These are phyloP conservation scores for Phyllotis vaccarum DNA, from an alignment of 2,797 vertebrate species.

Conservation along the genomic window DNA sequence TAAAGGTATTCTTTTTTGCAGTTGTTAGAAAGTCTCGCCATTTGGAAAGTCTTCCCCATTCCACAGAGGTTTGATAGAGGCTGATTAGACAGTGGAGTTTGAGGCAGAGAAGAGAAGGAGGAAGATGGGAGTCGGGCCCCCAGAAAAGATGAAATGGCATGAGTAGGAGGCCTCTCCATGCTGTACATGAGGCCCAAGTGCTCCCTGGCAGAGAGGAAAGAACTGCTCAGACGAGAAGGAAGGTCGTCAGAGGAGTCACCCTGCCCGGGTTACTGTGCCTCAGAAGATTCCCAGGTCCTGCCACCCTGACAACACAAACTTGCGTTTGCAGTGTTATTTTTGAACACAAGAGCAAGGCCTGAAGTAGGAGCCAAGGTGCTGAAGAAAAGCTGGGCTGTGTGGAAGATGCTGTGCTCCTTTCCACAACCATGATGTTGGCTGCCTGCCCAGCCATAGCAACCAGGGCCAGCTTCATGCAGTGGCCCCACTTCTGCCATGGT, in stretches of 20 bases:
- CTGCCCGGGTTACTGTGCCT: conserved; percentile 75
- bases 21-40: neutral
- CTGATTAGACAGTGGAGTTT: neutral
- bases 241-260: conserved; percentile 77
- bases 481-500: conserved; percentile 64
- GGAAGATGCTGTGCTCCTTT: conserved; percentile 79
- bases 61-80: neutral
- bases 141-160: neutral
- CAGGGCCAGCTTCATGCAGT: conserved; percentile 73
- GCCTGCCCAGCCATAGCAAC: conserved; percentile 60
- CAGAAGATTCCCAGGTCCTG: conserved; percentile 72
- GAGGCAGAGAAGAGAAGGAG: neutral
- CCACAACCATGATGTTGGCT: conserved; percentile 68
- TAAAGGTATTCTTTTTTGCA: neutral
- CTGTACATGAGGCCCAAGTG: neutral
- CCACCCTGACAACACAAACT: conserved; percentile 70
- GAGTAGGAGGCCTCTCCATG: neutral
- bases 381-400: conserved; percentile 72
- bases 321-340: conserved; percentile 22
- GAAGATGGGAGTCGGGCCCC: neutral
- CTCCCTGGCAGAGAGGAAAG: conserved; percentile 12
- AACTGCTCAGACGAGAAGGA: conserved; percentile 42
- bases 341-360: conserved; percentile 59
- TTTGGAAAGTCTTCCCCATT: neutral
- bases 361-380: conserved; percentile 65